These are phyloP conservation scores for Melospiza melodia DNA, from an alignment of 2,113 vertebrate genomes.

Conservation along the genomic window DNA sequence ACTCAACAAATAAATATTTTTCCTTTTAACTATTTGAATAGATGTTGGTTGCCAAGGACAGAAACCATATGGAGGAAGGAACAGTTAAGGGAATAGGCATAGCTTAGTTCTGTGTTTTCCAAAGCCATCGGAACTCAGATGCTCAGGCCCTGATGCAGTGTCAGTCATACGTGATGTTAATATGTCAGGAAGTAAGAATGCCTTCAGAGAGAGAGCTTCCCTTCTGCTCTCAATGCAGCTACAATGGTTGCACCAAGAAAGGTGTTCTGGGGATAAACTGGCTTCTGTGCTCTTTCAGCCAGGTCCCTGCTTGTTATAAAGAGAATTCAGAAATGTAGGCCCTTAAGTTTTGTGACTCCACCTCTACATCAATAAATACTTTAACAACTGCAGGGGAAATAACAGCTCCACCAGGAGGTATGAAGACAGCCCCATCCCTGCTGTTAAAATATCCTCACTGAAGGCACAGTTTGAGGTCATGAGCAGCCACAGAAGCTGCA, in stretches of 20 bases:
- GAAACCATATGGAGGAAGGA: background rate
- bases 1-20: background rate
- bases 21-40: background rate
- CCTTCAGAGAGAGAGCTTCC: background rate
- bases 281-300: accelerated
- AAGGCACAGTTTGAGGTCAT: background rate
- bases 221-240: background rate
- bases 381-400: background rate
- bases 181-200: background rate
- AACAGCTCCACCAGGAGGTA: background rate
- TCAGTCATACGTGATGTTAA: accelerated
- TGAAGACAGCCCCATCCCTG: background rate
- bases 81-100: background rate
- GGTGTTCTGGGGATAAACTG: background rate
- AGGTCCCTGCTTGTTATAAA: background rate
- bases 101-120: background rate
- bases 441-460: background rate
- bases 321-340: background rate
- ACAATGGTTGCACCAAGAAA: background rate
- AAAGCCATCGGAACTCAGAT: background rate
- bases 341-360: background rate
- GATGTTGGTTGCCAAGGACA: background rate
- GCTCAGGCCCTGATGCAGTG: background rate
- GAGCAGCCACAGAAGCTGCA: background rate
- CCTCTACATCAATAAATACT: background rate